A percentile compares a stretch with the other conserved stretches of the same genome.
These are phyloP conservation scores for Euura saliciscinereae DNA, from an alignment of 1,140 invertebrate species.

Conservation along the genomic window DNA sequence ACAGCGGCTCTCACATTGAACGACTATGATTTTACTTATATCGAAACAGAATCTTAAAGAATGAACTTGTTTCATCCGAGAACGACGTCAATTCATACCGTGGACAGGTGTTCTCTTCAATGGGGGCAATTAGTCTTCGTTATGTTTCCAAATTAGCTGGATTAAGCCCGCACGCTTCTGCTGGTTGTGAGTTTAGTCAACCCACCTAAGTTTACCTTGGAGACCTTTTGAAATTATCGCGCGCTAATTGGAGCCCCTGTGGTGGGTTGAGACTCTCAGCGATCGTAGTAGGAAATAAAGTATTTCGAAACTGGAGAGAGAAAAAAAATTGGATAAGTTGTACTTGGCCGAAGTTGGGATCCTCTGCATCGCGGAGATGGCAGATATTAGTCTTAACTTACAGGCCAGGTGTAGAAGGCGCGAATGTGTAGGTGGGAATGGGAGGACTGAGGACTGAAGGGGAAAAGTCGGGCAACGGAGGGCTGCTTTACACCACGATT, in stretches of 20 bases:
- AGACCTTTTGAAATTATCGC: background rate
- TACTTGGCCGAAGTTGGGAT: slow-evolving; percentile 11
- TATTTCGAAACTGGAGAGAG: background rate
- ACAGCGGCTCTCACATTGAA: background rate
- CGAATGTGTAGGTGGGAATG: background rate
- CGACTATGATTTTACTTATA: no score
- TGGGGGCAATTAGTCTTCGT: background rate
- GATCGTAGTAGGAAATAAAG: background rate
- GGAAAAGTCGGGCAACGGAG: slow-evolving; percentile 21
- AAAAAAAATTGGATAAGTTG: background rate
- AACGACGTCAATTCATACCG: no score
- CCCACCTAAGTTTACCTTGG: background rate
- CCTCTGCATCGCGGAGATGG: slow-evolving; percentile 18
- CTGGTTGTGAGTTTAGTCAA: background rate
- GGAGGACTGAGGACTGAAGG: slow-evolving; percentile 30
- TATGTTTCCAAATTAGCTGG: background rate
- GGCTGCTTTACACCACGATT: slow-evolving; percentile 18
- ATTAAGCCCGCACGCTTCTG: background rate
- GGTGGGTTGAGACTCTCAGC: no score
- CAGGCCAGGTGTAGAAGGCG: slow-evolving; percentile 25
- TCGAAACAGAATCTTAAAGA: no score
- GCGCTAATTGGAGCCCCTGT: no score
- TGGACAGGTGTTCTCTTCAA: no score
- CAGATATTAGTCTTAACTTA: slow-evolving; percentile 21
- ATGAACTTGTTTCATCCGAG: no score